Conservation (phyloP, 2,113 vertebrate species). For the Isurus oxyrinchus region DNA sequence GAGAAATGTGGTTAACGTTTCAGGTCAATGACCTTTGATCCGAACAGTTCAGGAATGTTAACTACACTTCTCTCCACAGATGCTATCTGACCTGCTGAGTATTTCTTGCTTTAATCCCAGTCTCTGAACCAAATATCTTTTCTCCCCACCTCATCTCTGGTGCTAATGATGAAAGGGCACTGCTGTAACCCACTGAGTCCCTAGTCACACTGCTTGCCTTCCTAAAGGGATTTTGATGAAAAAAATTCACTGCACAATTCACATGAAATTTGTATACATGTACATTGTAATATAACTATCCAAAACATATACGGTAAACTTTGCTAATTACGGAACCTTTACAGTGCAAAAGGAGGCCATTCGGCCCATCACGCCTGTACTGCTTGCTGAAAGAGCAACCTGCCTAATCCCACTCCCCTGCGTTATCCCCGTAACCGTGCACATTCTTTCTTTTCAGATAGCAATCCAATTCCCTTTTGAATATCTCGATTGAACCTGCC, state of each 20-base stretch:
- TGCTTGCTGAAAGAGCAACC: no score
- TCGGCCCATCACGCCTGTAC: no score
- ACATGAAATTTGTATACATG: not conserved
- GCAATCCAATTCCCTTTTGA: no score
- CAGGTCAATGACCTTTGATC: not conserved
- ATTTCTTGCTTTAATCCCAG: not conserved
- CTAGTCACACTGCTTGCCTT: not conserved
- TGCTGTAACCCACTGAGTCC: not conserved
- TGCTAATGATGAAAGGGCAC: not conserved
- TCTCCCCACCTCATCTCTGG: not conserved
- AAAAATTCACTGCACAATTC: not conserved
- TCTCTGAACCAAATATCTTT: not conserved
- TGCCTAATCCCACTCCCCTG: no score
- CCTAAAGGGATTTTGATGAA: not conserved
- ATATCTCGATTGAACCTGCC: no score
- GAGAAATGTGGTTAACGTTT: not conserved
- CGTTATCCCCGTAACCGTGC: no score
- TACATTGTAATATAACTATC: not conserved
- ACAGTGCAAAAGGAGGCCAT: no score
- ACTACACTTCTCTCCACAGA: no score
- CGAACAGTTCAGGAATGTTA: not conserved
- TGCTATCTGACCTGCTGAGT: not conserved
- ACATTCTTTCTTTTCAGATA: no score
- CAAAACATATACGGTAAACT: not conserved
- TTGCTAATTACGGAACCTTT: no score